These are phyloP conservation scores for Pomacea maculata DNA, from an alignment of 1,140 invertebrate species.

Conservation along the genomic window DNA sequence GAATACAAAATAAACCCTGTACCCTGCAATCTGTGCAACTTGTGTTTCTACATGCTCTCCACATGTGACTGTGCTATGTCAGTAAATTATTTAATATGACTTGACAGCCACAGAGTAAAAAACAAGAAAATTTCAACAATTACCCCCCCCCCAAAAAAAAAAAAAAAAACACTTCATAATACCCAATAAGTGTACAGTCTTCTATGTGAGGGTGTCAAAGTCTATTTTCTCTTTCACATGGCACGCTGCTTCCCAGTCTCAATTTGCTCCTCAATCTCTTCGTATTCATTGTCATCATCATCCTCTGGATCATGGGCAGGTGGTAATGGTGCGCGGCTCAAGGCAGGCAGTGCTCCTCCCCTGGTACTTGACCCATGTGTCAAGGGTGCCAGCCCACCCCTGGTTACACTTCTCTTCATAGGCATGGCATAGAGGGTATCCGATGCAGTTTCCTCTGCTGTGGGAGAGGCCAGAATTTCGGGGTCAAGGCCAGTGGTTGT, in stretches of 20 bases:
- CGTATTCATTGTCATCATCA: slow-evolving; percentile 21
- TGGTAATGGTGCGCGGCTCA: slow-evolving; percentile 24
- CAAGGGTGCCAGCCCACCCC: background rate
- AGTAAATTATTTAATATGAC: no score
- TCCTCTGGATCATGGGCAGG: slow-evolving; percentile 33
- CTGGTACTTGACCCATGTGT: background rate
- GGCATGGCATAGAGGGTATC: background rate
- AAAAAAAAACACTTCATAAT: background rate
- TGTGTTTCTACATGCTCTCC: no score
- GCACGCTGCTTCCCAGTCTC: slow-evolving; percentile 4
- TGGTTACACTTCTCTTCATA: background rate
- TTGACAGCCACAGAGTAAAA: no score
- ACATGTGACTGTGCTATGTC: no score
- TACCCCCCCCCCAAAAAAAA: background rate
- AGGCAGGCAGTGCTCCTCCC: slow-evolving; percentile 7
- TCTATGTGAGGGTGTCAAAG: background rate
- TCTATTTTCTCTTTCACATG: slow-evolving; percentile 4
- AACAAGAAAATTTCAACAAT: background rate
- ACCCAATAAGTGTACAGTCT: background rate
- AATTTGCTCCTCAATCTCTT: slow-evolving; percentile 1
- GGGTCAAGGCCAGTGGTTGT: slow-evolving; percentile 4
- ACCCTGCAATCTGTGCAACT: no score
- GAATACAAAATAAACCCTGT: no score
- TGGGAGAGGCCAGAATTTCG: background rate
- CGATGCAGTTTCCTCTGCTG: background rate